Conservation (phyloP, 2,888 invertebrate species). For the Masnerella sp. region DNA sequence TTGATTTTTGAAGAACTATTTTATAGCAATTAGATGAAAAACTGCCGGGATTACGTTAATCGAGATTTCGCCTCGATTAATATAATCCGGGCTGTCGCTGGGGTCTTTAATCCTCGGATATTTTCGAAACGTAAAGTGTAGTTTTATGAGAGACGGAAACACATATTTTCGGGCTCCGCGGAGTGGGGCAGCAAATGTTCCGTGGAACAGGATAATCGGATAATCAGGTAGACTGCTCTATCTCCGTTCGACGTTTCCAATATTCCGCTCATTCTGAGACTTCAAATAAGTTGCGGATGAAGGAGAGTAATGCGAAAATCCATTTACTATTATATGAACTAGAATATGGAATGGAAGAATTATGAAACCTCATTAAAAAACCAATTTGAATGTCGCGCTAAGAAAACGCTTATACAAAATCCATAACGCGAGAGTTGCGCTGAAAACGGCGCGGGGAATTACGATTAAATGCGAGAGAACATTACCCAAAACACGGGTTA, state of each 20-base stretch:
- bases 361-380: constrained; percentile 57
- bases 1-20: too few relatives aligned
- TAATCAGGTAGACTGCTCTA: constrained; percentile 75
- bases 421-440: constrained; percentile 15
- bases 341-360: constrained; percentile 55
- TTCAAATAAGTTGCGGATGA: constrained; percentile 61
- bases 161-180: constrained; percentile 63
- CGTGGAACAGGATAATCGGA: constrained; percentile 75
- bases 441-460: constrained; percentile 16
- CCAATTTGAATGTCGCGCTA: constrained; percentile 50
- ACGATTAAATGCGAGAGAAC: constrained; percentile 13
- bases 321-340: constrained; percentile 55
- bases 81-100: neutral
- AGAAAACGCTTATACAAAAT: constrained; percentile 38
- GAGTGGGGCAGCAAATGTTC: constrained; percentile 72
- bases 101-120: constrained; percentile 1
- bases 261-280: constrained; percentile 69
- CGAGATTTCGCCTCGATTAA: too few relatives aligned
- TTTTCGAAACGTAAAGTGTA: constrained; percentile 25
- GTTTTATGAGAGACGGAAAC: constrained; percentile 55
- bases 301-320: constrained; percentile 54
- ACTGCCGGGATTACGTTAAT: constrained; percentile 10
- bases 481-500: constrained; percentile 16
- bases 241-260: constrained; percentile 73
- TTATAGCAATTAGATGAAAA: too few relatives aligned